Evolutionary conservation across 2,797 vertebrate genomes (phyloP), one percentile per base, ranked within the genome.

Genomic region (Spinibarbus caldwelli): DNA sequence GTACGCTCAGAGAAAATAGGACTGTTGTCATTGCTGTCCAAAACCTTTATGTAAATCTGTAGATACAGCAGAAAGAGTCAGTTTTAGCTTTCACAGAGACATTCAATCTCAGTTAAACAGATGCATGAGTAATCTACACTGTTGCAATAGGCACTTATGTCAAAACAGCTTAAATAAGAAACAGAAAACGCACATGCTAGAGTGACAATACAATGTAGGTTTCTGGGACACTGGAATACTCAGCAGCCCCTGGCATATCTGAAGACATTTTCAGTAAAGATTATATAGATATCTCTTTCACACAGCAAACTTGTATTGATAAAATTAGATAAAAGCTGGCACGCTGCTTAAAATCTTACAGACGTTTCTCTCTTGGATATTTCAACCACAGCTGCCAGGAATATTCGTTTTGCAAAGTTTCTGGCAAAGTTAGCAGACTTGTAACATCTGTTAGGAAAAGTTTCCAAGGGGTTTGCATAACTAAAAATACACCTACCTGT

Each of bases 21-120:
- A 26, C 97, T 95, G 88, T 99, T 98, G 93, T 99, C 97, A 86
- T 99, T 99, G 93, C 95, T 97, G 90, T 99, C 98, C 90, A 97
- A 96, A 73, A 99, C 95, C 88, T 95, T 96, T 90, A 99, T 97
- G 86, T 96, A 96, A 64, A 99, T 96, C 98, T 99, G 83, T 64
- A 84, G 89, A 72, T 26, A 70, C 31, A 78, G 9, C 5, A n/a
- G 72, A 70, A n/a, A 14, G 15, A 36, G 49, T n/a, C 47, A 59
- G 78, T 78, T 36, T 84, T 59, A 78, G 49, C 9, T 70, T 47
- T 41, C 49, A 70, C 36, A n/a, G 29, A n/a, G 36, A 84, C 43
- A 47, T 84, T 41, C 1, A 59, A 6, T 78, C 11, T 80, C 5
- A 52, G 49, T n/a, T 85, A 41, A 38, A 64, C 21, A 79, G 23